Evolutionary conservation across 2,888 invertebrate genomes (phyloP), one percentile per base, ranked within the genome.

Genomic region (Halictus quadricinctus): DNA sequence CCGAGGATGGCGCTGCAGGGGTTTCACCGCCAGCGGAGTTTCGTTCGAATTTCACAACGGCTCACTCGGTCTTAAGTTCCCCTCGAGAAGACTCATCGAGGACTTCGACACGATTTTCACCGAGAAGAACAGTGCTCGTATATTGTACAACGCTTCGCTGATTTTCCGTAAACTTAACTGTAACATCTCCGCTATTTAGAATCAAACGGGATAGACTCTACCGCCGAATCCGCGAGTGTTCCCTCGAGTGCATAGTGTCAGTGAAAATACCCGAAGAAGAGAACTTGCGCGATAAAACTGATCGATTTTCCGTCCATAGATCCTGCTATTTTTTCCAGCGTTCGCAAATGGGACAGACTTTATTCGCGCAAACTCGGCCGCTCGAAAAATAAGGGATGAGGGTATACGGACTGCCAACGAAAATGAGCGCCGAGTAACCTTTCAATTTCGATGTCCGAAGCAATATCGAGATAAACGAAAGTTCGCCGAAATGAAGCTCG

Each of bases 11-110:
- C 87, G 87, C 86, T 77, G 75, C 48, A 25, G 10, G 43, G 12
- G 41, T 54, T 41, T 29, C 54, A 41, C n/a, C 58, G 48, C 46
- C 60, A 4, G 43, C 72, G 70, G 29, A 81, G 54, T 79, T 64
- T 80, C 70, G n/a, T 86, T 86, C 60, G 76, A 86, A 87, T 79
- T 79, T 86, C 84, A 72, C 83, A 58, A 70, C 86, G 50, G 72
- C 73, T 83, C 86, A 87, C 70, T 86, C 78, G 29, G 79, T 64
- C 54, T 76, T 70, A 78, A 48, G 78, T 83, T 86, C 86, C 72
- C 78, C 78, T n/a, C 83, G 60, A 29, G 58, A 70, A 82, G 77
- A 80, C 70, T 29, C 76, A 21, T 36, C 29, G 73, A 64, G 29
- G 36, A 72, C 58, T 60, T 66, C 54, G 15, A 8, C 13, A 54